phyloP scores from a whole-genome alignment of 2,888 invertebrate genomes.

The Drosophila picticornis region DNA sequence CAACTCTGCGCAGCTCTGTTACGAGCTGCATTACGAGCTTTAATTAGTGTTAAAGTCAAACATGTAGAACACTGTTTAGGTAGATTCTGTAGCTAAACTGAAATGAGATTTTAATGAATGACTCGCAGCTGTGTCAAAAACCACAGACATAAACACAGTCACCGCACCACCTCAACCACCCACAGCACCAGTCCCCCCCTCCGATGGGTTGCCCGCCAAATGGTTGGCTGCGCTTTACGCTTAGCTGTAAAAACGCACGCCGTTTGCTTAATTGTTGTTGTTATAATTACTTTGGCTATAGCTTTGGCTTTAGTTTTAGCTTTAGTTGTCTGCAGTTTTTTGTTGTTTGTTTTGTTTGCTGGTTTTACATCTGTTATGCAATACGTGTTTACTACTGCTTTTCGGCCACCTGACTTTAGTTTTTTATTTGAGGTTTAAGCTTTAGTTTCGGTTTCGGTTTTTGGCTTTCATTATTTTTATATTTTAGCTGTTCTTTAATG shows the following conservation, averaged over 20 bases:
- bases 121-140: slow-evolving; percentile 10
- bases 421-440: slow-evolving; percentile 20
- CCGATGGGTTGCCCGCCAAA: slow-evolving; percentile 31
- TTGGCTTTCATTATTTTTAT: slow-evolving; percentile 77
- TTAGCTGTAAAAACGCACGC: slow-evolving; percentile 80
- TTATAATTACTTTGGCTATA: slow-evolving; percentile 75
- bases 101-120: slow-evolving; percentile 68
- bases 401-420: slow-evolving; percentile 26
- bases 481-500: slow-evolving; percentile 57
- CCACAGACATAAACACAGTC: not conserved
- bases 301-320: not conserved
- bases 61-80: slow-evolving; percentile 25
- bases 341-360: slow-evolving; percentile 37
- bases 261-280: slow-evolving; percentile 81
- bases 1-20: slow-evolving; percentile 46
- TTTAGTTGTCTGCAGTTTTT: slow-evolving; percentile 35
- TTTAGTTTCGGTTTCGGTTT: slow-evolving; percentile 76
- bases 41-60: slow-evolving; percentile 36
- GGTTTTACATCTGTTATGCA: slow-evolving; percentile 68
- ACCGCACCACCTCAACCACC: not conserved
- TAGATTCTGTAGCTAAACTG: slow-evolving; percentile 25
- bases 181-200: not conserved
- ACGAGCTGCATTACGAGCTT: not conserved
- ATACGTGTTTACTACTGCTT: slow-evolving; percentile 40
- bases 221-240: slow-evolving; percentile 70